These are phyloP conservation scores for Ctenochaetus hawaiiensis DNA, from an alignment of 2,797 vertebrate species.

Conservation along the genomic window DNA sequence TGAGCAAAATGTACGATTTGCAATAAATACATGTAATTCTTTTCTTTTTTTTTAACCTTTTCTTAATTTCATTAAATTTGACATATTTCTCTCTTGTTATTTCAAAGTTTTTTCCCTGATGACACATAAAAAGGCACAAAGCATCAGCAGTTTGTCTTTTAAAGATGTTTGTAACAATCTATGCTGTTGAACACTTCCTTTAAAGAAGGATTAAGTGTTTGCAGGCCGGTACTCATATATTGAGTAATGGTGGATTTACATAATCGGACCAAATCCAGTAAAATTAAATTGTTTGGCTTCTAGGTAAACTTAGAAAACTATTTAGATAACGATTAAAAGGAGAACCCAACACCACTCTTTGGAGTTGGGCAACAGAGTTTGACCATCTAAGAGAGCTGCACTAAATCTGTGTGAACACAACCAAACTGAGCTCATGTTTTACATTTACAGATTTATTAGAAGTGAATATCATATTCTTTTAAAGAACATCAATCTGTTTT, in stretches of 20 bases:
- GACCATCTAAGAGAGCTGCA: not conserved
- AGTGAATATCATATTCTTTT: not conserved
- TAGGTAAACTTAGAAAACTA: not conserved
- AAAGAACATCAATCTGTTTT: too few relatives aligned
- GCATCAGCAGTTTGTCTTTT: not conserved
- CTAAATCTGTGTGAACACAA: slow-evolving; percentile 16
- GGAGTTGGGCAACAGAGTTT: not conserved
- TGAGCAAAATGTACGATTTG: too few relatives aligned
- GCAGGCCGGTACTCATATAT: not conserved
- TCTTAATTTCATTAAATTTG: too few relatives aligned
- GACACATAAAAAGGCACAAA: not conserved
- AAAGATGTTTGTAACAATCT: not conserved
- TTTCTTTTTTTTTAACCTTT: too few relatives aligned
- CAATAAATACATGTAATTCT: too few relatives aligned
- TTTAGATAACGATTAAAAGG: not conserved
- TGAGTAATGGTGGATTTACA: not conserved
- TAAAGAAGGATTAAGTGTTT: not conserved
- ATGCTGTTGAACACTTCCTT: too few relatives aligned
- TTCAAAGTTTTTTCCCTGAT: too few relatives aligned
- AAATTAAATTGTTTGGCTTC: not conserved
- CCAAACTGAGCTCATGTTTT: not conserved
- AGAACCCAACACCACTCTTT: not conserved
- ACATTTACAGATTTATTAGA: not conserved
- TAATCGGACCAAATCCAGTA: not conserved
- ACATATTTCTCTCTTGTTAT: too few relatives aligned